These are phyloP conservation scores for Garra rufa DNA, from an alignment of 2,113 vertebrate genomes.

Conservation along the genomic window DNA sequence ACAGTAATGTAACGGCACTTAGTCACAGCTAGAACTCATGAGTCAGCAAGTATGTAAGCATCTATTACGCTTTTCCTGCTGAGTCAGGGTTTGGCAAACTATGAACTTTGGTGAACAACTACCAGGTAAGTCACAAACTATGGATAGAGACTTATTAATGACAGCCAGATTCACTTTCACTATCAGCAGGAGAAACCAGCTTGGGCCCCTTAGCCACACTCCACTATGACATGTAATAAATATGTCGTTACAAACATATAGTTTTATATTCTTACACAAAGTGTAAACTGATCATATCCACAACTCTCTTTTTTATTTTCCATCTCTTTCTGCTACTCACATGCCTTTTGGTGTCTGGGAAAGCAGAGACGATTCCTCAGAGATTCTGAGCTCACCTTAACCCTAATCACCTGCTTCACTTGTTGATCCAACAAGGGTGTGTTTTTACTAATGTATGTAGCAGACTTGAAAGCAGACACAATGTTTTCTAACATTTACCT, in stretches of 20 bases:
- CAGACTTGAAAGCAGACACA: neutral
- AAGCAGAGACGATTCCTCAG: neutral
- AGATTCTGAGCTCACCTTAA: neutral
- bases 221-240: neutral
- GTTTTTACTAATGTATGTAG: neutral
- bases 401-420: neutral
- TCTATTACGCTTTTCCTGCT: neutral
- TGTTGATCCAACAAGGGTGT: constrained; percentile 7
- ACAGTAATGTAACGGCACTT: neutral
- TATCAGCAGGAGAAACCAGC: neutral
- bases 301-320: neutral
- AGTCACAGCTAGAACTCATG: neutral
- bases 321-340: neutral
- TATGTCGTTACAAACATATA: neutral
- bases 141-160: neutral
- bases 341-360: neutral
- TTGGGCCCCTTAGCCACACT: too few species aligned
- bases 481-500: neutral
- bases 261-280: neutral
- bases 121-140: constrained; percentile 4
- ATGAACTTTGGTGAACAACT: neutral
- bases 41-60: constrained; percentile 4
- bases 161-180: neutral
- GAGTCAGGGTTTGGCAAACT: neutral
- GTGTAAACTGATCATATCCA: neutral